These are phyloP conservation scores for Sorex fumeus DNA, from an alignment of 2,113 vertebrate species.

Conservation along the genomic window DNA sequence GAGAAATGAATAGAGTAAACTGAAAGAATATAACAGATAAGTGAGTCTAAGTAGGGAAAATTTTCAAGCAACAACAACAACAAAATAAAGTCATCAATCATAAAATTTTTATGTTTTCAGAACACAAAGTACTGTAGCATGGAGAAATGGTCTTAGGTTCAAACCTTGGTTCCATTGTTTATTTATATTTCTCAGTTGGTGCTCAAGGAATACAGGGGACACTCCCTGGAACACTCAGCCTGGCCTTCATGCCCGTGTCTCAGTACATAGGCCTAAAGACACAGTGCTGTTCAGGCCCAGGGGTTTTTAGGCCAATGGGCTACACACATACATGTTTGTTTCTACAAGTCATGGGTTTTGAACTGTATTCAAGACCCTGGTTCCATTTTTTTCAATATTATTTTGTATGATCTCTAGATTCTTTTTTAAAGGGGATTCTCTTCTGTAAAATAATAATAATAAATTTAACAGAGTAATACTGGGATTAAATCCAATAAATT, in stretches of 20 bases:
- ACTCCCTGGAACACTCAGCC: too few relatives aligned
- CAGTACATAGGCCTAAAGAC: too few relatives aligned
- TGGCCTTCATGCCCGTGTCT: too few relatives aligned
- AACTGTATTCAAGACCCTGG: too few relatives aligned
- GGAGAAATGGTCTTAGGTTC: background rate
- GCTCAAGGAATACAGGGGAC: too few relatives aligned
- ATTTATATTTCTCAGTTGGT: too few relatives aligned
- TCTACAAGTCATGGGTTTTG: too few relatives aligned
- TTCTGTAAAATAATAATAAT: slow-evolving; percentile 3
- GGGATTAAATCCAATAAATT: slow-evolving; percentile 30
- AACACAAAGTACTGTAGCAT: background rate
- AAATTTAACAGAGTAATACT: slow-evolving; percentile 20
- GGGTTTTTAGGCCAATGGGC: too few relatives aligned
- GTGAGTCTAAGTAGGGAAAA: background rate
- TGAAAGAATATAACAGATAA: slow-evolving; percentile 49
- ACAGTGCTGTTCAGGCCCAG: too few relatives aligned
- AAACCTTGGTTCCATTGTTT: background rate
- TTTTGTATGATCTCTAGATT: background rate
- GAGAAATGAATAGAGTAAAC: background rate
- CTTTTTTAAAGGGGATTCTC: background rate
- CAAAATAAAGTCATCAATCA: background rate
- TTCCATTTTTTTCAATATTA: background rate
- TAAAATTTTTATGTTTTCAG: background rate
- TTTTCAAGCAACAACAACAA: background rate
- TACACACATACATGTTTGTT: too few relatives aligned